Conservation (phyloP, 2,113 vertebrate species). For the Laterallus jamaicensis region DNA sequence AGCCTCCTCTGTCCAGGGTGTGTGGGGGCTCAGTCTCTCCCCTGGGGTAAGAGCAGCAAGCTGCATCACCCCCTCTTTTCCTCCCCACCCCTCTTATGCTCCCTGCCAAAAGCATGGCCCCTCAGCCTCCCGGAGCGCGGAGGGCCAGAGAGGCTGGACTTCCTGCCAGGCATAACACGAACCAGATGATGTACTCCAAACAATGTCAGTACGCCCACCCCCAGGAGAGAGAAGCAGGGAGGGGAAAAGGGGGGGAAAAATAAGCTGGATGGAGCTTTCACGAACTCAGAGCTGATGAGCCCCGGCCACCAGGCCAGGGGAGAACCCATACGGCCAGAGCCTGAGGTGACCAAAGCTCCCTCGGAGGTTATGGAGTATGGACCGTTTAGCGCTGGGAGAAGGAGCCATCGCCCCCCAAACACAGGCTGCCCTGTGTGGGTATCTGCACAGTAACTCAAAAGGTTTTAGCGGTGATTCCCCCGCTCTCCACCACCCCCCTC, state of each 20-base stretch:
- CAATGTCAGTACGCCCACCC: constrained; percentile 56
- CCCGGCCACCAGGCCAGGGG: not conserved
- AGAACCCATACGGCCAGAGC: not conserved
- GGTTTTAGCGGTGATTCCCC: not conserved
- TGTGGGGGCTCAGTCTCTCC: not conserved
- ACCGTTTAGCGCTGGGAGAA: not conserved
- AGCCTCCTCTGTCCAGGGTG: not conserved
- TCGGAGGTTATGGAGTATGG: not conserved
- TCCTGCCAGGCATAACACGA: constrained; percentile 75
- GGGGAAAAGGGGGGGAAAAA: not conserved
- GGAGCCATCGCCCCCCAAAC: not conserved
- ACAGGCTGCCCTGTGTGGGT: not conserved
- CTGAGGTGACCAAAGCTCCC: not conserved
- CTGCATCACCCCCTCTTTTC: not conserved
- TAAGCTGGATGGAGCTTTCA: not conserved
- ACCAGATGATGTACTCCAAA: constrained; percentile 70
- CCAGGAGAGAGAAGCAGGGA: constrained; percentile 26
- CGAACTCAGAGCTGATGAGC: constrained; percentile 1
- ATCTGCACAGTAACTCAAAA: not conserved
- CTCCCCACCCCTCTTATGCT: not conserved
- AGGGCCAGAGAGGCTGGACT: constrained; percentile 48
- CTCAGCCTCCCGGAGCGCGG: not conserved
- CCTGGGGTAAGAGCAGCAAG: not conserved
- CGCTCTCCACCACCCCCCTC: not conserved
- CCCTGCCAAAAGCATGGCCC: constrained; percentile 29